phyloP scores from a whole-genome alignment of 1,140 invertebrate species.

The Danaus plexippus region DNA sequence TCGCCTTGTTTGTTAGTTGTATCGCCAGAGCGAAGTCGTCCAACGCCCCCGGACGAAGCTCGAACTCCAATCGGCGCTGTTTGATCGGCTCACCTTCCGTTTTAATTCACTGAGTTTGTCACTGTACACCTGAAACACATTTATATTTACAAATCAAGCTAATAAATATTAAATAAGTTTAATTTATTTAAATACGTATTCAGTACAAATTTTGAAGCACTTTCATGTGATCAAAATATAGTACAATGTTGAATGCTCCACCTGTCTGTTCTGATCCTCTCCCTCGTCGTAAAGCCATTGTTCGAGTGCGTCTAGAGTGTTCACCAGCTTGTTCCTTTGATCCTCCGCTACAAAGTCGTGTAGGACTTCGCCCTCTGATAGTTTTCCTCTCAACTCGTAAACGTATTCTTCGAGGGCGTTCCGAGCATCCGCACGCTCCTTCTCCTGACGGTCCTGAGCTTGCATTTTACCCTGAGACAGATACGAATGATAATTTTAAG shows the following conservation, averaged over 20 bases:
- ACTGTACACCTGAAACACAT: conserved; percentile 67
- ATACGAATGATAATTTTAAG: conserved; percentile 11
- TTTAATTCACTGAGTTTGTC: conserved; percentile 73
- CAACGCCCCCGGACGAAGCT: conserved; percentile 81
- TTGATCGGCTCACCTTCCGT: conserved; percentile 89
- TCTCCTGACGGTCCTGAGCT: conserved; percentile 90
- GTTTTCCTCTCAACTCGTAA: conserved; percentile 92
- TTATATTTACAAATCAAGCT: conserved; percentile 1
- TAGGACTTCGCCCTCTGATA: conserved; percentile 79
- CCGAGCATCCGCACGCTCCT: conserved; percentile 93
- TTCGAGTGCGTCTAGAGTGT: conserved; percentile 87
- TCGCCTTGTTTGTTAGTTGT: conserved; percentile 81
- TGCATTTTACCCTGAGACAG: conserved; percentile 83
- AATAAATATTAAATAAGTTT: too few relatives aligned
- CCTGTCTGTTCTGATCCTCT: conserved; percentile 90
- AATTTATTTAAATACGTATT: too few relatives aligned
- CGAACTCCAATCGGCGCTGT: conserved; percentile 82
- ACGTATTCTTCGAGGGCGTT: conserved; percentile 99
- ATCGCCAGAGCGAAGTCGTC: conserved; percentile 83
- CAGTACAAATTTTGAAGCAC: too few relatives aligned
- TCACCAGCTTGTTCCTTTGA: conserved; percentile 78
- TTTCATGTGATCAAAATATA: too few relatives aligned
- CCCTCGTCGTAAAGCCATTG: conserved; percentile 96
- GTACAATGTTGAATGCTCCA: conserved; percentile 33
- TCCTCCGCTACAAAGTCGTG: conserved; percentile 83